These are phyloP conservation scores for Andrena dorsata DNA, from an alignment of 2,888 invertebrate genomes.

Conservation along the genomic window DNA sequence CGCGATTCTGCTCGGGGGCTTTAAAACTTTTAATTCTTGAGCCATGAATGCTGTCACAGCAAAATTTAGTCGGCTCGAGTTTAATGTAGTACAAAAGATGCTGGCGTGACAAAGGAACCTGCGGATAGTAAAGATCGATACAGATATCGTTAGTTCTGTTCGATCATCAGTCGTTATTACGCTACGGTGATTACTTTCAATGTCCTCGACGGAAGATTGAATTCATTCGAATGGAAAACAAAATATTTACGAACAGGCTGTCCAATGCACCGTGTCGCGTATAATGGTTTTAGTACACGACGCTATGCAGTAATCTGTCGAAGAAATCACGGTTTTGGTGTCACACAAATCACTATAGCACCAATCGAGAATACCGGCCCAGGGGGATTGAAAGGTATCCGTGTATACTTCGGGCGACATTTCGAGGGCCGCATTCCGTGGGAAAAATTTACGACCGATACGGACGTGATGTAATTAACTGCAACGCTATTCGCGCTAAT, in stretches of 20 bases:
- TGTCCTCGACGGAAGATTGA: not conserved
- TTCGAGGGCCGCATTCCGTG: not conserved
- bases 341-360: not conserved
- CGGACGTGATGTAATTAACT: conserved; percentile 34
- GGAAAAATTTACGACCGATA: conserved; percentile 33
- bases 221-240: not conserved
- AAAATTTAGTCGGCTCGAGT: no score
- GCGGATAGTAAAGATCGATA: no score
- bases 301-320: conserved; percentile 10
- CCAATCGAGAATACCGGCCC: not conserved
- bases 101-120: no score
- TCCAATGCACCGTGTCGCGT: not conserved
- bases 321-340: not conserved
- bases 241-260: not conserved
- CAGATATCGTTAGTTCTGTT: no score
- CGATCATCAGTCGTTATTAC: not conserved
- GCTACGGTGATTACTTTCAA: not conserved
- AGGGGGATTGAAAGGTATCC: conserved; percentile 8
- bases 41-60: not conserved
- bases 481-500: conserved; percentile 26
- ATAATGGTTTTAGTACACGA: not conserved
- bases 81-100: no score
- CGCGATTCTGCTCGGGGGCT: not conserved
- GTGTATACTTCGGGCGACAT: not conserved
- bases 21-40: not conserved